Base-by-base conservation (phyloP, 1,140 invertebrate species). In the Augochlora pura region DNA sequence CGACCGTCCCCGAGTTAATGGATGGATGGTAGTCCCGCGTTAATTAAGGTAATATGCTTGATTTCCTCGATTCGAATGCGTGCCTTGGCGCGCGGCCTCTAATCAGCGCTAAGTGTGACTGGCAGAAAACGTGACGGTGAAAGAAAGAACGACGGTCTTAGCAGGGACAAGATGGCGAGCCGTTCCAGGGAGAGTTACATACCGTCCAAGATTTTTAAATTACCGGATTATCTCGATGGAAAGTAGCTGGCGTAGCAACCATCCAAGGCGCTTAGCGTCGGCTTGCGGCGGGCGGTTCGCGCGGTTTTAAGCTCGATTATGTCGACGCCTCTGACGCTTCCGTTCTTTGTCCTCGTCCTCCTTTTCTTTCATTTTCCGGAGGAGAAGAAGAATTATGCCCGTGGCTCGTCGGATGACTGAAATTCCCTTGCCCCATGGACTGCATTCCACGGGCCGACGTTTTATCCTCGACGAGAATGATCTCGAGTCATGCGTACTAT, bases 191-290 rank as follows among this genome's bases (percentile, higher is more conserved):
- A 82, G 84, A 82, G 84, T 84, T 88, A 88, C 81, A 84, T 88
- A 83, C 72, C 77, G 77, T 83, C 65, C 72, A 75, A 87, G 88
- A 91, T 91, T 91, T 91, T 88, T 83, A 90, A 91, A 91, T 89
- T 91, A 88, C 86, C 80, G 83, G 90, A 90, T 90, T 87, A 90
- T 87, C 88, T 79, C 81, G 86, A 73, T 82, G 86, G 82, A 87
- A 89, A 88, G 84, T 89, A 83, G 88, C 84, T 88, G 81, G 83
- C 77, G 83, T 54, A 79, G 86, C 88, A 87, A 77, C 83, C 81
- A 88, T 89, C 84, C 86, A 86, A 89, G 81, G 46, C 85, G 86
- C 88, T 90, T 88, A 89, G 82, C 85, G 84, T 86, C 76, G 80
- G 83, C 83, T 87, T 73, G 87, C 85, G 81, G 78, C 80, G 67